Conservation (phyloP, 2,113 vertebrate genomes). For the Neodon shergylaensis region DNA sequence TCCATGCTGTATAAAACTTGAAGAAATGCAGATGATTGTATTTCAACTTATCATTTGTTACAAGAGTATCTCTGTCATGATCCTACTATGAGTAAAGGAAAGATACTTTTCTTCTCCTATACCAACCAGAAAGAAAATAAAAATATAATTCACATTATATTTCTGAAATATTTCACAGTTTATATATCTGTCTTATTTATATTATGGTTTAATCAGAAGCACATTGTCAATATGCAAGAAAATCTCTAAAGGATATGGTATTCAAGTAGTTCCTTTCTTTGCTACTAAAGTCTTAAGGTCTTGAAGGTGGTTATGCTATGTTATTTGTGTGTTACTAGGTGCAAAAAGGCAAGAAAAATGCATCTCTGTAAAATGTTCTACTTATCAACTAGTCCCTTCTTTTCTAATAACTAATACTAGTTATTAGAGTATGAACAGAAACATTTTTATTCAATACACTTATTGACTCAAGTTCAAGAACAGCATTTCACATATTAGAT, state of each 20-base stretch:
- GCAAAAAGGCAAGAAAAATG: background rate
- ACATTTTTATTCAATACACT: background rate
- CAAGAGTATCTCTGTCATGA: background rate
- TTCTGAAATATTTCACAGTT: background rate
- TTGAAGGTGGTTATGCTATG: background rate
- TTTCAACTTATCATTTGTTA: background rate
- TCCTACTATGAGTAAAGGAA: background rate
- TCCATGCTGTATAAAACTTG: background rate
- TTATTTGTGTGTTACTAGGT: background rate
- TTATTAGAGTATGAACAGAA: background rate
- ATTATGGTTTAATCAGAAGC: background rate
- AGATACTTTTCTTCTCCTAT: background rate
- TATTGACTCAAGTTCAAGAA: background rate
- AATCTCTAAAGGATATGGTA: background rate
- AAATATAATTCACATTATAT: background rate
- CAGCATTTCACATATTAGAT: background rate
- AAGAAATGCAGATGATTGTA: background rate
- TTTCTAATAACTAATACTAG: too few relatives aligned
- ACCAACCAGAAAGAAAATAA: background rate
- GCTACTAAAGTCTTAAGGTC: background rate
- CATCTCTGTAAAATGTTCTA: background rate
- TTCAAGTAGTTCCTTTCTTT: background rate
- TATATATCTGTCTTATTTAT: background rate
- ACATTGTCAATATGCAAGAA: conserved; percentile 23
- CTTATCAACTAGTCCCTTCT: background rate